Evolutionary conservation across 2,888 invertebrate genomes (phyloP).

Genomic region (Tachina fera): DNA sequence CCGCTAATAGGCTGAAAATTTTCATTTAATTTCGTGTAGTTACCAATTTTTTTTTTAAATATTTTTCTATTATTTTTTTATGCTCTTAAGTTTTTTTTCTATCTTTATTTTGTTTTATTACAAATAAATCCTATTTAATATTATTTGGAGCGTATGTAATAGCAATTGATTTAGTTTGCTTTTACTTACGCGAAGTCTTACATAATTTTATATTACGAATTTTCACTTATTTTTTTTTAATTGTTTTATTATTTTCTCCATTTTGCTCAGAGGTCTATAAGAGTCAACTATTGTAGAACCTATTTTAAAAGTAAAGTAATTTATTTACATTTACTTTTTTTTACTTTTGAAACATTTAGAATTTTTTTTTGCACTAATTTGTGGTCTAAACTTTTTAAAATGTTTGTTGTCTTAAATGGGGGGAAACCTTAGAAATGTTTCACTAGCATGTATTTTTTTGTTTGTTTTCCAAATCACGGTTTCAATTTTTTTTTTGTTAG

Average conservation of each 20-base stretch:
- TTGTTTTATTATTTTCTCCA: constrained; percentile 32
- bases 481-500: not conserved
- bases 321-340: not conserved
- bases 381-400: constrained; percentile 23
- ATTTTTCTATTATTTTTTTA: not conserved
- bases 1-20: constrained; percentile 52
- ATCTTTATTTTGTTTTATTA: constrained; percentile 17
- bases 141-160: constrained; percentile 64
- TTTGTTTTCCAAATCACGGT: constrained; percentile 32
- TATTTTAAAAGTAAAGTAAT: not conserved
- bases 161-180: constrained; percentile 54
- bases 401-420: constrained; percentile 11
- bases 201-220: constrained; percentile 19
- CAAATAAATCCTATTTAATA: constrained; percentile 59
- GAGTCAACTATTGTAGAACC: constrained; percentile 36
- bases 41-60: constrained; percentile 1
- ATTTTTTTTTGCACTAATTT: constrained; percentile 24
- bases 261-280: constrained; percentile 17
- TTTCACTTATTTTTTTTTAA: constrained; percentile 19
- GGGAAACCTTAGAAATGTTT: constrained; percentile 42
- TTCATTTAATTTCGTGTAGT: constrained; percentile 56
- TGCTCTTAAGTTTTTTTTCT: constrained; percentile 19
- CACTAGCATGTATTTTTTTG: not conserved
- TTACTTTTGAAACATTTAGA: constrained; percentile 20
- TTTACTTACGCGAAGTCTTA: constrained; percentile 5